Evolutionary conservation across 2,113 vertebrate species (phyloP).

Genomic region (Symphodus melops): DNA sequence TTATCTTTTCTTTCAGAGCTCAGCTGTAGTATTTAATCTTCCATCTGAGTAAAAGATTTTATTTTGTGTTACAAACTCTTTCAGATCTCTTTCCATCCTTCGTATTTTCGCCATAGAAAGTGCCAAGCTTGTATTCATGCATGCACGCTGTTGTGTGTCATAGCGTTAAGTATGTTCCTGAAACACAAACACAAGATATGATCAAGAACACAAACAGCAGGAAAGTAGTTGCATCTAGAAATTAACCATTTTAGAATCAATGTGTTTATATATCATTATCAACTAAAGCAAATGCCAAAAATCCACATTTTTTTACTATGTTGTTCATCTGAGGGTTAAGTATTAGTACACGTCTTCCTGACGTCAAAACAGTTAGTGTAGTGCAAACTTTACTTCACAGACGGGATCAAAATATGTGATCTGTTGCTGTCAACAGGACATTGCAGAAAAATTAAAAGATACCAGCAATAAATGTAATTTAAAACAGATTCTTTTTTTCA

Average conservation of each 20-base stretch:
- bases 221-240: too few relatives aligned
- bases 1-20: background rate
- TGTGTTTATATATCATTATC: too few relatives aligned
- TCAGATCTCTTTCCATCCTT: slow-evolving; percentile 24
- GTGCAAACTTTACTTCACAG: background rate
- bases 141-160: background rate
- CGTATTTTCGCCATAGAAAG: slow-evolving; percentile 3
- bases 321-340: background rate
- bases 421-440: background rate
- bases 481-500: too few relatives aligned
- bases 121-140: background rate
- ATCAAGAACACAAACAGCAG: slow-evolving; percentile 1
- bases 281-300: too few relatives aligned
- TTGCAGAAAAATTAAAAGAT: too few relatives aligned
- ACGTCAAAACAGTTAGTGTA: background rate
- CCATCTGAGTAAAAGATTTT: background rate
- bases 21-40: background rate
- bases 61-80: background rate
- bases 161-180: background rate
- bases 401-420: background rate
- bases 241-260: background rate
- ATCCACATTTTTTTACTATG: too few relatives aligned
- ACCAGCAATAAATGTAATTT: too few relatives aligned
- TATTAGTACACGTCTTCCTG: too few relatives aligned
- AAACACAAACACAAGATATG: background rate